A percentile compares a stretch with the other conserved stretches of the same genome.
Conservation (phyloP, 2,888 invertebrate genomes). For the Orthosia incerta region DNA sequence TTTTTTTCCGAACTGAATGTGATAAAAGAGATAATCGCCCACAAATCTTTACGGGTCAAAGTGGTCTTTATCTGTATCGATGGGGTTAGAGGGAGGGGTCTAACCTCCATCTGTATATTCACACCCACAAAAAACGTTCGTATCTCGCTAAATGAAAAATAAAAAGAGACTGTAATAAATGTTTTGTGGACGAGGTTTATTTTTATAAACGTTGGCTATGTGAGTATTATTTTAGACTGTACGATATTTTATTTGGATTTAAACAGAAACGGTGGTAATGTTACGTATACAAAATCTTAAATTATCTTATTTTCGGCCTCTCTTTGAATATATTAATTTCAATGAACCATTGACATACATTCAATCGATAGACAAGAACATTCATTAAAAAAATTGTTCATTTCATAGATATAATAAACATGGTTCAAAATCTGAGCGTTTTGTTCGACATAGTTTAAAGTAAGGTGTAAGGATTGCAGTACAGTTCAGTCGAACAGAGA, state of each 20-base stretch:
- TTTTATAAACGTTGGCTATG: constrained; percentile 34
- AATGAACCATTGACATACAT: no score
- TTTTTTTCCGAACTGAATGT: constrained; percentile 42
- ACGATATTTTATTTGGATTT: constrained; percentile 25
- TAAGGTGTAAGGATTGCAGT: no score
- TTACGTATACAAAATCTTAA: not conserved
- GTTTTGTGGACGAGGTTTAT: constrained; percentile 41
- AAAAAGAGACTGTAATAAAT: constrained; percentile 53
- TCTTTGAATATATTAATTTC: not conserved
- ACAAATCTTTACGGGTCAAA: constrained; percentile 66
- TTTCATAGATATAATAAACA: no score
- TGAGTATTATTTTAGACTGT: constrained; percentile 18
- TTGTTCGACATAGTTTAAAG: no score
- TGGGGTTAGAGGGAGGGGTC: constrained; percentile 58
- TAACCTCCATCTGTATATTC: constrained; percentile 52
- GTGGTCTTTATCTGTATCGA: constrained; percentile 65
- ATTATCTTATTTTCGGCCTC: not conserved
- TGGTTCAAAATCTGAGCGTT: no score
- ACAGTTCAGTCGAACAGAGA: no score
- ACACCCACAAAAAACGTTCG: constrained; percentile 53
- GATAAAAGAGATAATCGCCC: constrained; percentile 60
- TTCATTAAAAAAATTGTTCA: no score
- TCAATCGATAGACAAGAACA: no score
- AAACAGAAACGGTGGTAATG: constrained; percentile 17
- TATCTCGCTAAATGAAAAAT: constrained; percentile 54